Conservation (phyloP, 2,888 invertebrate species). For the Acanthosepion esculentum region DNA sequence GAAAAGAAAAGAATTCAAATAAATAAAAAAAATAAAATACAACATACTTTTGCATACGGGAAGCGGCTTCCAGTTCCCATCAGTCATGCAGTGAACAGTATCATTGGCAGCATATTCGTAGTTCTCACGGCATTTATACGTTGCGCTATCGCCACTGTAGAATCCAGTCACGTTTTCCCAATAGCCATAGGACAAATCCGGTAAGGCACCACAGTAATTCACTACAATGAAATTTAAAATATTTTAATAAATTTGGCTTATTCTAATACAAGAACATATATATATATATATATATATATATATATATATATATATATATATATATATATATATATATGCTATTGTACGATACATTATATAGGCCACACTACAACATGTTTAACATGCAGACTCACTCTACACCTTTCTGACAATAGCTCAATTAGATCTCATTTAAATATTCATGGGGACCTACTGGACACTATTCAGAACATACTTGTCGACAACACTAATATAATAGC, state of each 20-base stretch:
- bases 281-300: too few species aligned
- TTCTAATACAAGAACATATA: too few species aligned
- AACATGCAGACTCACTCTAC: too few species aligned
- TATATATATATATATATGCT: too few species aligned
- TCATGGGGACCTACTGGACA: too few species aligned
- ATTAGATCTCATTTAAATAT: too few species aligned
- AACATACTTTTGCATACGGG: neutral
- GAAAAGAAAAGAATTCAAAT: neutral
- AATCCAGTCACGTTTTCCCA: neutral
- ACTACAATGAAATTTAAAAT: neutral
- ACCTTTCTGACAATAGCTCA: too few species aligned
- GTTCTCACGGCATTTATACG: neutral
- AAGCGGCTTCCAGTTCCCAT: neutral
- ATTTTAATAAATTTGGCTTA: neutral
- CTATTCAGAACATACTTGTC: too few species aligned
- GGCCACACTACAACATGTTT: too few species aligned
- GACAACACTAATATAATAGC: too few species aligned
- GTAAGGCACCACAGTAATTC: neutral
- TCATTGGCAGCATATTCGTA: neutral
- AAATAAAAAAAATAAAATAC: neutral
- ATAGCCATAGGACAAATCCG: neutral
- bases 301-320: too few species aligned
- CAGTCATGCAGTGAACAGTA: neutral
- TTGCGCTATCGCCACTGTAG: neutral
- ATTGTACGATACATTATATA: too few species aligned